A percentile compares a stretch with the other conserved stretches of the same genome.
These are phyloP conservation scores for Euwallacea fornicatus DNA, from an alignment of 1,140 invertebrate genomes.

Conservation along the genomic window DNA sequence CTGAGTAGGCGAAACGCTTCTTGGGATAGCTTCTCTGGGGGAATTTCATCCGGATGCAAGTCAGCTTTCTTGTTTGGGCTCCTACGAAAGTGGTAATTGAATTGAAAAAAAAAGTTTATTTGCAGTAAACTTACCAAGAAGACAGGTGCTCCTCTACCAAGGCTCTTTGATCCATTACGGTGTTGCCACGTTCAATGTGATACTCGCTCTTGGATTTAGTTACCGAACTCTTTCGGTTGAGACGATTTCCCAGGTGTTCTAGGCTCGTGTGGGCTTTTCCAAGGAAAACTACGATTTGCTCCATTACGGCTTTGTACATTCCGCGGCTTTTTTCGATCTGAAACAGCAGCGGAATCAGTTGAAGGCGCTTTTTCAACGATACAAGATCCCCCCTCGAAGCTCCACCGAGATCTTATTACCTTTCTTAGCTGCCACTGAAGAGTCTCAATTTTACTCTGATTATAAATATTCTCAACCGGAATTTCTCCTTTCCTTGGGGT, in stretches of 20 bases:
- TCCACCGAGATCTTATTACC: constrained; percentile 56
- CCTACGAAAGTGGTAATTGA: constrained; percentile 21
- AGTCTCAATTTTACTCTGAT: constrained; percentile 75
- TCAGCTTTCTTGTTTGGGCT: constrained; percentile 38
- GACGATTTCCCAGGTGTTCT: constrained; percentile 53
- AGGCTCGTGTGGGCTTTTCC: constrained; percentile 71
- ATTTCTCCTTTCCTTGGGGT: constrained; percentile 44
- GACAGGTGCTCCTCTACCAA: constrained; percentile 21
- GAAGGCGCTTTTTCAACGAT: background rate
- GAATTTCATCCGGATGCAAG: constrained; percentile 54
- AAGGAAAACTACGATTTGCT: constrained; percentile 74
- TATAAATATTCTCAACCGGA: constrained; percentile 63
- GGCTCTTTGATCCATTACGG: constrained; percentile 7
- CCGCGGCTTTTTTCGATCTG: constrained; percentile 75
- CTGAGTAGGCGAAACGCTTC: constrained; percentile 68
- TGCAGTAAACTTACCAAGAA: constrained; percentile 19
- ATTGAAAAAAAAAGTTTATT: background rate
- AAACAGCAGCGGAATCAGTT: constrained; percentile 42
- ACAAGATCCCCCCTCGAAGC: too few relatives aligned
- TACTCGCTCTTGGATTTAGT: constrained; percentile 57
- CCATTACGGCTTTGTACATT: constrained; percentile 78
- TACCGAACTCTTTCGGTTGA: constrained; percentile 47
- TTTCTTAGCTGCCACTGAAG: constrained; percentile 80
- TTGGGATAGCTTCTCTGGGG: constrained; percentile 67
- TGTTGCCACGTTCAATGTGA: constrained; percentile 53